Base-by-base conservation (phyloP, 2,113 vertebrate genomes). In the Pterocles gutturalis region DNA sequence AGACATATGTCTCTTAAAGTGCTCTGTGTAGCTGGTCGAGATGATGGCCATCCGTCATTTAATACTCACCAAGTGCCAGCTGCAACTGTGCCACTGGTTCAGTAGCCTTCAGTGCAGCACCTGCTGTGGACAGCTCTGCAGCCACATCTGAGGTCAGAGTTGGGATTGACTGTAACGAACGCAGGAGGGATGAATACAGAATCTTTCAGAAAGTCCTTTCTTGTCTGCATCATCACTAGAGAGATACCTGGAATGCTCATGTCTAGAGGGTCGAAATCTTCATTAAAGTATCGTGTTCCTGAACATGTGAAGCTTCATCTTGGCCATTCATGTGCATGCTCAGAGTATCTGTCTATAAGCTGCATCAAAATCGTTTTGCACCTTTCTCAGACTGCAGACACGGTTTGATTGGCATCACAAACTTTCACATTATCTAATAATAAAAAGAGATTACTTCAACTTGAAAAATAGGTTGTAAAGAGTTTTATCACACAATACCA, bases 11-110 rank as follows among this genome's bases (percentile, higher is more conserved):
- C 33, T 78, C 38, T 67, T 53, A 38, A 73, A 86, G 51, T 51
- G 55, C 54, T 94, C 83, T 91, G 0, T 81, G 62, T 81, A 55
- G 67, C 91, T 91, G 79, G 33, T 77, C 92, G 69, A 88, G 81
- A 89, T 95, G 10, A 7, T 73, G 73, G 49, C 96, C 91, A 97
- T 97, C 97, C 97, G 64, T 64, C 87, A 88, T 87, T 96, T 90
- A 84, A 45, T 69, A 81, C 83, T 69, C 8, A 6, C 90, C 88
- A 94, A 93, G 7, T 83, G n/a, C 85, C 67, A 88, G 62, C 67
- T 89, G 84, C 49, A 80, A 7, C 13, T 17, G 22, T 70, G 91
- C 73, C 73, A 38, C 31, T 19, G 51, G 36, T 73, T 92, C 77
- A 65, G 76, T 48, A 87, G 58, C 43, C 45, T 61, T 93, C 77